Percentiles rank a stretch among this genome's conserved stretches.
These are phyloP conservation scores for Serrognathus titanus DNA, from an alignment of 2,888 invertebrate species.

Conservation along the genomic window DNA sequence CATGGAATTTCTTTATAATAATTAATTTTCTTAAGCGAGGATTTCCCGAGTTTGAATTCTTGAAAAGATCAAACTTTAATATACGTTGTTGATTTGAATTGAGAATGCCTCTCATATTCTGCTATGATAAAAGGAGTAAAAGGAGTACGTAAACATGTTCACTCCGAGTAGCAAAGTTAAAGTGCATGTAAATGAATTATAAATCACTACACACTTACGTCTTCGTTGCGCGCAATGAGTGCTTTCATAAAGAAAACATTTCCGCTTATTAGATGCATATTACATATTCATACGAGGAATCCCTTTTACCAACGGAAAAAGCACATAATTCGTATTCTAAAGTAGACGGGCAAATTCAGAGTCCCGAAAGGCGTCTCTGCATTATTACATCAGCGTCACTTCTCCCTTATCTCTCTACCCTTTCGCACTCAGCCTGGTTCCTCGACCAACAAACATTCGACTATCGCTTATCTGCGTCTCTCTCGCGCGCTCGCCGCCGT, in stretches of 20 bases:
- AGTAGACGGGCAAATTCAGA: slow-evolving; percentile 24
- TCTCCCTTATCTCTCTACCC: slow-evolving; percentile 36
- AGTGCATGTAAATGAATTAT: neutral
- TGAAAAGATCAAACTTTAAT: no score
- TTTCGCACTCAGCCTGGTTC: slow-evolving; percentile 29
- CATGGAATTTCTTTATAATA: no score
- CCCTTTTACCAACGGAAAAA: slow-evolving; percentile 14
- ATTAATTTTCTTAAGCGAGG: no score
- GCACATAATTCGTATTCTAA: slow-evolving; percentile 27
- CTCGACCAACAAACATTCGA: slow-evolving; percentile 2
- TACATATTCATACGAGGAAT: slow-evolving; percentile 15
- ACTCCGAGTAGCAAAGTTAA: no score
- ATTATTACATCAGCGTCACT: slow-evolving; percentile 39
- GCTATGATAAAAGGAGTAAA: no score
- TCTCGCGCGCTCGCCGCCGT: neutral
- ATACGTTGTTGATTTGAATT: no score
- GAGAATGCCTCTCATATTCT: no score
- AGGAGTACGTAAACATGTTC: no score
- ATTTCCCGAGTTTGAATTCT: no score
- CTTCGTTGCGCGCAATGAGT: neutral
- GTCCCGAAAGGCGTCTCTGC: slow-evolving; percentile 28
- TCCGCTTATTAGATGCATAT: slow-evolving; percentile 12
- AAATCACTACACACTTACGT: neutral
- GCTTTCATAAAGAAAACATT: slow-evolving; percentile 13
- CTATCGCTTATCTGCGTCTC: neutral